Evolutionary conservation across 2,888 invertebrate genomes (phyloP).

Genomic region (Pristionchus japonicus): DNA sequence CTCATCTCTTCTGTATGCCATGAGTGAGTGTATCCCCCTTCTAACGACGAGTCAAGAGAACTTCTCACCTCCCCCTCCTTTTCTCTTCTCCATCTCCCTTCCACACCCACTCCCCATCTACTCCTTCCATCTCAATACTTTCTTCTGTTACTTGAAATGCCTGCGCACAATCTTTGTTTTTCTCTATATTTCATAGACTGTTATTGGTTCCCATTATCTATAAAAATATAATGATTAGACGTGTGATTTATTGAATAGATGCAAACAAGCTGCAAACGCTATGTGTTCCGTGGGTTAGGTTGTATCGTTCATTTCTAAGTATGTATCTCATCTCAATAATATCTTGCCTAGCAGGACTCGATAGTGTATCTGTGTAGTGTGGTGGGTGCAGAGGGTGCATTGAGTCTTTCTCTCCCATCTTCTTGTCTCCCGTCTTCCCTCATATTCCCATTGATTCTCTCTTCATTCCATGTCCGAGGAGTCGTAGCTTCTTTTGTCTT

Average conservation of each 20-base stretch:
- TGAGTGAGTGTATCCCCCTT: conserved; percentile 14
- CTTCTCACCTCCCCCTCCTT: conserved; percentile 7
- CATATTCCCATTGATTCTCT: background rate
- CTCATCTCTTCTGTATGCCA: background rate
- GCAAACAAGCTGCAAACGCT: no score
- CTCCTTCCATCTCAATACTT: background rate
- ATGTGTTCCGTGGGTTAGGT: no score
- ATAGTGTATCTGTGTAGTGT: conserved; percentile 28
- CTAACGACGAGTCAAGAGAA: background rate
- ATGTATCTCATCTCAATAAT: background rate
- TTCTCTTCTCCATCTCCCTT: background rate
- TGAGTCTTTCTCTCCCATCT: background rate
- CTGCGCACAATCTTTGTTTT: background rate
- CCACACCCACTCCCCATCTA: background rate
- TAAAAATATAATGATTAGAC: no score
- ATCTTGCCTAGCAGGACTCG: background rate
- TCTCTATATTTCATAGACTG: no score
- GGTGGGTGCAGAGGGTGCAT: conserved; percentile 40
- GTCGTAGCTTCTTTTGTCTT: background rate
- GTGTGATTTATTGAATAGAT: no score
- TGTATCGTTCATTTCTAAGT: no score
- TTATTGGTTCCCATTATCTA: no score
- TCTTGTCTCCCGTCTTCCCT: background rate
- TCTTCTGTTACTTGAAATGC: background rate
- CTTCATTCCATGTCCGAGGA: background rate